These are phyloP conservation scores for Crenichthys baileyi DNA, from an alignment of 2,797 vertebrate species.

Conservation along the genomic window DNA sequence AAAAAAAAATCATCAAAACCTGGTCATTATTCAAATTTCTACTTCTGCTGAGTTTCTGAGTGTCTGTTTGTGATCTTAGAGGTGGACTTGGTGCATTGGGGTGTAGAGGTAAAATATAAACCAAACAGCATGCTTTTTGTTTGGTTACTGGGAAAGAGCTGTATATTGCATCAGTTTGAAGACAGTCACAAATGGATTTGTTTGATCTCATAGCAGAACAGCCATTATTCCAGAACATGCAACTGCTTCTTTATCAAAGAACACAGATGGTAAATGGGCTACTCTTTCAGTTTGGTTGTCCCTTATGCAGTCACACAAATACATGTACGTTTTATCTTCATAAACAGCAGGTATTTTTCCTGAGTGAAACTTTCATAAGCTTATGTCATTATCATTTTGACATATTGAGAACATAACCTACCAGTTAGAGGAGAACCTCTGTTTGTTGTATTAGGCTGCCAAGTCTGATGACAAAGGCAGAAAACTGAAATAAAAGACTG, in stretches of 20 bases:
- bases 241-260: background rate
- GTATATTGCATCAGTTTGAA: conserved; percentile 62
- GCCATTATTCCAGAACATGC: background rate
- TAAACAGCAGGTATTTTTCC: background rate
- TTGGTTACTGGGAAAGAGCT: conserved; percentile 56
- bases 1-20: conserved; percentile 17
- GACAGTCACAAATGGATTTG: conserved; percentile 30
- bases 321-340: background rate
- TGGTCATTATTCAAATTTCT: conserved; percentile 30
- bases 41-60: conserved; percentile 34
- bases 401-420: background rate
- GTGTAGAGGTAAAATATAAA: conserved; percentile 61
- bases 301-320: background rate
- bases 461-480: background rate
- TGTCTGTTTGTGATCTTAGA: conserved; percentile 47
- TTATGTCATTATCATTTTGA: background rate
- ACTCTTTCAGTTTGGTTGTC: background rate
- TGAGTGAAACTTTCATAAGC: no score
- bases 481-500: background rate
- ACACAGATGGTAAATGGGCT: background rate
- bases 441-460: background rate
- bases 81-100: conserved; percentile 64
- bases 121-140: conserved; percentile 66
- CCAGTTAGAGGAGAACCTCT: background rate
- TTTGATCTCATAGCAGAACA: background rate